Evolutionary conservation across 2,888 invertebrate species (phyloP).

Genomic region (Corythucha ciliata): DNA sequence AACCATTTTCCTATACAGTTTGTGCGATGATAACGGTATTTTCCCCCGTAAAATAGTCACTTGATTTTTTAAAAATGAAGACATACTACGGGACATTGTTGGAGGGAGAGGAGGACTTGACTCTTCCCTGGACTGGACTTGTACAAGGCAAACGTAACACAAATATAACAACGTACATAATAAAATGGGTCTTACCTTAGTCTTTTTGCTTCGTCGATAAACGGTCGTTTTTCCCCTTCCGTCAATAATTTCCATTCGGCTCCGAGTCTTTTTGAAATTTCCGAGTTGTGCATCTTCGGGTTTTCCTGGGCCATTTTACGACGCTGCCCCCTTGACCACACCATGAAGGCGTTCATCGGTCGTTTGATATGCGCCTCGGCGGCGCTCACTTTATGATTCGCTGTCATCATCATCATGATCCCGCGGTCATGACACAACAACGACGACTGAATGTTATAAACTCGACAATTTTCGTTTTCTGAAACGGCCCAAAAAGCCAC

Average conservation of each 20-base stretch:
- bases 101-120: too few species aligned
- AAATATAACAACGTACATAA: too few species aligned
- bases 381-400: conserved; percentile 19
- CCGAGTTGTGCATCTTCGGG: conserved; percentile 98
- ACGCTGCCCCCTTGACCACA: conserved; percentile 81
- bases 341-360: conserved; percentile 94
- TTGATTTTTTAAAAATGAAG: too few species aligned
- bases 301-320: conserved; percentile 91
- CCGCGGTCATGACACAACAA: conserved; percentile 17
- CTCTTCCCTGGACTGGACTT: too few species aligned
- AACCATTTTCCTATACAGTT: too few species aligned
- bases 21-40: too few species aligned
- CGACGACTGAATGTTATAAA: background rate
- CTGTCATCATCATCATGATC: conserved; percentile 19
- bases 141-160: too few species aligned
- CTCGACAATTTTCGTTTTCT: too few species aligned
- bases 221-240: conserved; percentile 77
- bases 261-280: conserved; percentile 83
- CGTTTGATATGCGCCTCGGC: conserved; percentile 67
- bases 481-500: too few species aligned
- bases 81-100: too few species aligned
- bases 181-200: too few species aligned
- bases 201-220: conserved; percentile 84
- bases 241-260: conserved; percentile 83
- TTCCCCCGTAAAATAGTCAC: too few species aligned